Evolutionary conservation across 2,888 invertebrate species (phyloP).

Genomic region (Dasysyrphus albostriatus): DNA sequence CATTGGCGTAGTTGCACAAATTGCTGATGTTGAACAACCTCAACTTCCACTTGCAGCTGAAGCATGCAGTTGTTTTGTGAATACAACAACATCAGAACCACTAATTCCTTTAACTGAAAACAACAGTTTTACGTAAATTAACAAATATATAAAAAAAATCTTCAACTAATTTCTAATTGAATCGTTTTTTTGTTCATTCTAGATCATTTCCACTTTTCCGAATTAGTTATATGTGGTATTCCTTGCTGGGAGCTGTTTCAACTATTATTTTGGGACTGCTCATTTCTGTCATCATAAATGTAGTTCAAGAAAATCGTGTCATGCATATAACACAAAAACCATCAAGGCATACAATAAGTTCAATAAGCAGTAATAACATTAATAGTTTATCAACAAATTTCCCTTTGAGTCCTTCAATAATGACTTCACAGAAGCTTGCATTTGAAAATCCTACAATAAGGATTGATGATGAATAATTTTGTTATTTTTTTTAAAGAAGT

Average conservation of each 20-base stretch:
- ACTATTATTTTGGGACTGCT: conserved; percentile 90
- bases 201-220: conserved; percentile 86
- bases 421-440: conserved; percentile 76
- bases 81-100: conserved; percentile 76
- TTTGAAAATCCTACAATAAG: conserved; percentile 82
- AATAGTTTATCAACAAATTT: conserved; percentile 67
- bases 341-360: conserved; percentile 71
- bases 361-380: conserved; percentile 35
- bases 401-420: conserved; percentile 63
- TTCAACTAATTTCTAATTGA: background rate
- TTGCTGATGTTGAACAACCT: conserved; percentile 79
- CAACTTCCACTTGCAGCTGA: conserved; percentile 79
- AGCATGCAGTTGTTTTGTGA: conserved; percentile 81
- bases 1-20: conserved; percentile 82
- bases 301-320: conserved; percentile 82
- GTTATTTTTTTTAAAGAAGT: background rate
- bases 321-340: conserved; percentile 79
- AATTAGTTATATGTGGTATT: conserved; percentile 96
- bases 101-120: background rate
- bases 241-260: conserved; percentile 90
- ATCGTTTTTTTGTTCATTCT: background rate
- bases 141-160: background rate
- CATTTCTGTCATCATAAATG: conserved; percentile 87
- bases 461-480: conserved; percentile 81
- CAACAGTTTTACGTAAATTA: conserved; percentile 63